Percentiles rank a stretch among this genome's conserved stretches.
Evolutionary conservation across 2,113 vertebrate genomes (phyloP).

Genomic region (Pelmatolapia mariae): DNA sequence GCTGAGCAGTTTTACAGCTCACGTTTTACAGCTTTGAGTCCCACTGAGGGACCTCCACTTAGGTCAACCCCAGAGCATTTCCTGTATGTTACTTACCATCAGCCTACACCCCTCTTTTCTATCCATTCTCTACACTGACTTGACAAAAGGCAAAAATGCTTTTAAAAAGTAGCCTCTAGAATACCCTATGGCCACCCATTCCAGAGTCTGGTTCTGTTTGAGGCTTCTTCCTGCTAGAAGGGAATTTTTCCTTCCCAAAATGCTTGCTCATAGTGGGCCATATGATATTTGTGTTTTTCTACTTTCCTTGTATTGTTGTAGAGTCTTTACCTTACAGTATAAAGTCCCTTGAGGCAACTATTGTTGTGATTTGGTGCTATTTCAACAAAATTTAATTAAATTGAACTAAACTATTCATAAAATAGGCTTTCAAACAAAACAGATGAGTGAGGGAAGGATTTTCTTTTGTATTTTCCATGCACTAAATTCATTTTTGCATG

Average conservation of each 20-base stretch:
- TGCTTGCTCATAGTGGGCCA: neutral
- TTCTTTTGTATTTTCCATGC: neutral
- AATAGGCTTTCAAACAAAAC: neutral
- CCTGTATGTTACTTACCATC: neutral
- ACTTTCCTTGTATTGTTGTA: neutral
- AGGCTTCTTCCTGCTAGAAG: neutral
- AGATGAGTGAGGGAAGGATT: neutral
- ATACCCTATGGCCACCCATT: neutral
- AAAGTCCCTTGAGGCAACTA: neutral
- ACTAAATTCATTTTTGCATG: neutral
- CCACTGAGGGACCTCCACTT: neutral
- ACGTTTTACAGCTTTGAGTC: neutral
- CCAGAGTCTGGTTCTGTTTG: accelerated
- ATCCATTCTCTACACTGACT: neutral
- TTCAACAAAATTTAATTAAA: neutral
- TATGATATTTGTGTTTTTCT: neutral
- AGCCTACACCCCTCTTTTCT: neutral
- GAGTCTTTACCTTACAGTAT: neutral
- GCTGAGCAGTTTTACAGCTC: neutral
- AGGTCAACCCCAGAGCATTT: neutral
- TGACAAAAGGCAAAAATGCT: neutral
- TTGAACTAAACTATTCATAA: neutral
- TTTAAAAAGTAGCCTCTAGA: neutral
- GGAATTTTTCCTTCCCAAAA: neutral
- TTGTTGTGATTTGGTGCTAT: neutral